These are phyloP conservation scores for Sorex fumeus DNA, from an alignment of 2,113 vertebrate genomes.

Conservation along the genomic window DNA sequence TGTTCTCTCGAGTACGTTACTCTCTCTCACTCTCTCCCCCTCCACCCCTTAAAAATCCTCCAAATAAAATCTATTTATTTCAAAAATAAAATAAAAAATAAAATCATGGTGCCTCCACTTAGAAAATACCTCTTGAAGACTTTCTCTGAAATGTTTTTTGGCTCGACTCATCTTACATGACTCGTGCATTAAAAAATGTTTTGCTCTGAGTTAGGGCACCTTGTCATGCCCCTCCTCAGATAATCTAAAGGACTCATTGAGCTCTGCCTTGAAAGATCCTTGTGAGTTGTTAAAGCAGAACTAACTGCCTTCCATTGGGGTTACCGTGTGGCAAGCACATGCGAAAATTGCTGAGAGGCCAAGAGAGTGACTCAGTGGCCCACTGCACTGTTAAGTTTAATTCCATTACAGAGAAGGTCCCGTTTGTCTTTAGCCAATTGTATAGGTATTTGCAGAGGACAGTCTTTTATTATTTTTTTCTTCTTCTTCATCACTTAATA, in stretches of 20 bases:
- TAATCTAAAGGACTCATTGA: background rate
- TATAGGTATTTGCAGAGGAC: background rate
- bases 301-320: background rate
- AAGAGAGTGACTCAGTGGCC: background rate
- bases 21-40: too few relatives aligned
- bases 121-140: background rate
- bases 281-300: background rate
- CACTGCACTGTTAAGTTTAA: background rate
- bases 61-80: too few relatives aligned
- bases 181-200: background rate
- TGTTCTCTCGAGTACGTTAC: too few relatives aligned
- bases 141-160: background rate
- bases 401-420: background rate
- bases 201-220: background rate
- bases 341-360: background rate
- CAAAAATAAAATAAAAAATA: too few relatives aligned
- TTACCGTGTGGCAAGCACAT: background rate
- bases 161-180: background rate
- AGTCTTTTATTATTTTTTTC: background rate
- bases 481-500: constrained; percentile 19
- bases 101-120: background rate
- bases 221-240: background rate
- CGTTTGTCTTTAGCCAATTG: background rate
- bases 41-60: too few relatives aligned
- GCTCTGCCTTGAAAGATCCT: background rate